Base-by-base conservation (phyloP, 2,113 vertebrate genomes). In the Hydrochoerus hydrochaeris region DNA sequence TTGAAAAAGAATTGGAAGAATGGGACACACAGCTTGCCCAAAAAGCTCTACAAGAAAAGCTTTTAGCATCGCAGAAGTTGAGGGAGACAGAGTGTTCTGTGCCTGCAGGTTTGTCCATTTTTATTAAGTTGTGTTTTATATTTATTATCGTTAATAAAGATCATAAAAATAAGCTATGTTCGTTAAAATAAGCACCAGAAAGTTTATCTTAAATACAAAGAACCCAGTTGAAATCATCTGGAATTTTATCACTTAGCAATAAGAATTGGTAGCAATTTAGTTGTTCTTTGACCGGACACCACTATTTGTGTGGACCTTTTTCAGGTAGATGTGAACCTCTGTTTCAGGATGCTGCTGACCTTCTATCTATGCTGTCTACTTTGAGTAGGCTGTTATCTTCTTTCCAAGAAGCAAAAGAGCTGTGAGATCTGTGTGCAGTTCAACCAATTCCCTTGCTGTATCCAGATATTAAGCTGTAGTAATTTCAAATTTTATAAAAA, bases 1-100 rank as follows among this genome's bases (percentile, higher is more conserved):
- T 99, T 96, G 99, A 99, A 97, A 99, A 99, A 94, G 99, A 99
- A 95, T 98, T 99, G 0, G 98, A 99, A 97, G 99, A 99, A 86
- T 99, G 99, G 99, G 99, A 99, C 94, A 93, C 98, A 60, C 99
- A 99, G 87, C 99, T 99, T 84, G 98, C 99, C 90, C 98, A 99
- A 96, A 99, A 99, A 95, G 98, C 99, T 88, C 99, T 99, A 94
- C 99, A 99, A 95, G 99, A 99, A 98, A 99, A 99, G 96, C 97
- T 99, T 95, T 63, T 97, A 94, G 97, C 98, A 82, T 97, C 98
- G 73, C 98, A 98, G 93, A 98, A 98, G 73, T 80, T 98, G 58
- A 97, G 98, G 87, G 98, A 98, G 32, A 97, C 98, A 20, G 98
- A 99, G 80, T 97, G 99, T 38, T 98, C 99, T 5, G 87, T 98